Evolutionary conservation across 2,888 invertebrate species (phyloP).

Genomic region (Trichogramma evanescens): DNA sequence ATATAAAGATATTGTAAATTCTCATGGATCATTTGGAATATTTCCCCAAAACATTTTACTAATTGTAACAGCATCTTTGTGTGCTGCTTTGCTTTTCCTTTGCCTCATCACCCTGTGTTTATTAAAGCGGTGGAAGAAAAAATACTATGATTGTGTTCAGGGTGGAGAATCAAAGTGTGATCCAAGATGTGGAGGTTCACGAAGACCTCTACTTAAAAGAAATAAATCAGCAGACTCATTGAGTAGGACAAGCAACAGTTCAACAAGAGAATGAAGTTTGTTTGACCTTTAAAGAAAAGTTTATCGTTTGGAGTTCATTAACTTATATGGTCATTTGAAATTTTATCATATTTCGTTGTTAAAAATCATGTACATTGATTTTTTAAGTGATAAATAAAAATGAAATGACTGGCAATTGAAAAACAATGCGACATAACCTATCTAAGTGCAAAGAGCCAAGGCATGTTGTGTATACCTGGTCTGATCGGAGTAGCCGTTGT

Average conservation of each 20-base stretch:
- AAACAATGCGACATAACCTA: constrained; percentile 32
- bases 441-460: background rate
- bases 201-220: constrained; percentile 16
- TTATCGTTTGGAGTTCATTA: too few relatives aligned
- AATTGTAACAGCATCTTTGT: constrained; percentile 5
- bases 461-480: constrained; percentile 28
- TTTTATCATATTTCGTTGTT: too few relatives aligned
- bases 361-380: background rate
- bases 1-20: background rate
- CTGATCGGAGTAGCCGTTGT: constrained; percentile 43
- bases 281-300: background rate
- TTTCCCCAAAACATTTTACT: constrained; percentile 4
- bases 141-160: constrained; percentile 20
- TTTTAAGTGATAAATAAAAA: background rate
- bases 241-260: constrained; percentile 13
- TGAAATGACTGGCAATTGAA: constrained; percentile 6
- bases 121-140: constrained; percentile 17
- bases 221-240: constrained; percentile 14
- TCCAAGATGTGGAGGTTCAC: constrained; percentile 9
- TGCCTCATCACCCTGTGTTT: constrained; percentile 13
- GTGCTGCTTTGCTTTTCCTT: constrained; percentile 12
- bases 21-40: background rate
- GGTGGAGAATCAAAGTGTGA: constrained; percentile 8
- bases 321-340: too few relatives aligned
- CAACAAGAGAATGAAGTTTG: constrained; percentile 4